Base-by-base conservation (phyloP, 2,888 invertebrate species). In the Elaeidobius kamerunicus region DNA sequence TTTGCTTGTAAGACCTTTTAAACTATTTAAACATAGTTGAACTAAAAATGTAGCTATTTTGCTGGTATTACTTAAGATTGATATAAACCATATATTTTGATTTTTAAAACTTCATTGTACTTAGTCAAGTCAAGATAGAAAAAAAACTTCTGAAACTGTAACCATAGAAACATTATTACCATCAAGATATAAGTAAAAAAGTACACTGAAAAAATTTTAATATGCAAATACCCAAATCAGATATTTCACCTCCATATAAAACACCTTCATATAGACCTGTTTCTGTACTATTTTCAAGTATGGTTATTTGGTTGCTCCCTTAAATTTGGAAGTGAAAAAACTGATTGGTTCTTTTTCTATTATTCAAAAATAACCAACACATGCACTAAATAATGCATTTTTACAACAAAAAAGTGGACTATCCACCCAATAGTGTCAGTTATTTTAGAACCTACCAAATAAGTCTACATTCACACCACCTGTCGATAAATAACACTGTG, bases 121-220 rank as follows among this genome's bases (percentile, higher is more conserved):
- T 40, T 32, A 49, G 49, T 49, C 49, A 49, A 49, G 49, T 49
- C 49, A 41, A 41, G 35, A 49, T 9, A 18, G 42, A 27, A 42
- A 35, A 42, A 49, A n/a, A 18, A 49, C 17, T 42, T 49, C 49
- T 49, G 49, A 49, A 49, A 49, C 35, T 41, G 41, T 23, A 49
- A 49, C 41, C 41, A 41, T 42, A 35, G 42, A 34, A 49, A 19
- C 15, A 38, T 49, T 23, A 49, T 30, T 23, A 30, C 12, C 30
- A 30, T 30, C 12, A 30, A 30, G 3, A 30, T 30, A 3, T 30
- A 4, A 23, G 11, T 11, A 4, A 30, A 3, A 11, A 30, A 30
- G 12, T 30, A 30, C 4, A 30, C 30, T 30, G 32, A 15, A 28
- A 16, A 43, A 23, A 23, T n/a, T 20, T 15, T 14, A 36, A 16